These are phyloP conservation scores for Acrocephalus scirpaceus DNA, from an alignment of 2,797 vertebrate species.

Conservation along the genomic window DNA sequence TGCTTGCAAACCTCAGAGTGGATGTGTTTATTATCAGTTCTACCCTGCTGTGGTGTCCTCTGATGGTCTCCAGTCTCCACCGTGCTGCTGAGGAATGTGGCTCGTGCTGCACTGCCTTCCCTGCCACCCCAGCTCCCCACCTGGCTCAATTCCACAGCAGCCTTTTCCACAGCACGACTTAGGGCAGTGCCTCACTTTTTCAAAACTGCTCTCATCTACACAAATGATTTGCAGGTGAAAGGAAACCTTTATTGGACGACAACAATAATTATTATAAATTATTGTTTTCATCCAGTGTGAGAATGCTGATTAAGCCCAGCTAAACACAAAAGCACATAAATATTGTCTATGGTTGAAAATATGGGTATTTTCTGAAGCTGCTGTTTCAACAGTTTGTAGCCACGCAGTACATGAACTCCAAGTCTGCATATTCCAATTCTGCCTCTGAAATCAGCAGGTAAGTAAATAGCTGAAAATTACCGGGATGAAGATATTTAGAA, in stretches of 20 bases:
- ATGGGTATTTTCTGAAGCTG: neutral
- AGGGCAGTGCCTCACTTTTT: neutral
- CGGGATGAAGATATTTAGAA: neutral
- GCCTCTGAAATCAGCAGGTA: neutral
- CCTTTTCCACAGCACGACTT: neutral
- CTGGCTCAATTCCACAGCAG: neutral
- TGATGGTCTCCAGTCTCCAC: neutral
- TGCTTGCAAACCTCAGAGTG: neutral
- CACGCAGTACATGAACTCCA: neutral
- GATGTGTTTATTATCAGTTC: neutral
- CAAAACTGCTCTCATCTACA: neutral
- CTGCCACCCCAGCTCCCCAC: neutral
- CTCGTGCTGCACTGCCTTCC: neutral
- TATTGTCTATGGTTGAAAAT: neutral
- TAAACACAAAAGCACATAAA: neutral
- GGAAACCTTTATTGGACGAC: neutral
- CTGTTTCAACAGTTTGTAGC: neutral
- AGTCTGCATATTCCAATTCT: neutral
- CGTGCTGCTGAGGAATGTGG: accelerated
- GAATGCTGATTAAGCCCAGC: neutral
- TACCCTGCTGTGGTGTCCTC: neutral
- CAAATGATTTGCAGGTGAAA: neutral
- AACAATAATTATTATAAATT: slow-evolving; percentile 1
- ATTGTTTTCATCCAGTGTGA: neutral
- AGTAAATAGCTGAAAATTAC: neutral